These are phyloP conservation scores for Entomyzon cyanotis DNA, from an alignment of 2,113 vertebrate genomes.

Conservation along the genomic window DNA sequence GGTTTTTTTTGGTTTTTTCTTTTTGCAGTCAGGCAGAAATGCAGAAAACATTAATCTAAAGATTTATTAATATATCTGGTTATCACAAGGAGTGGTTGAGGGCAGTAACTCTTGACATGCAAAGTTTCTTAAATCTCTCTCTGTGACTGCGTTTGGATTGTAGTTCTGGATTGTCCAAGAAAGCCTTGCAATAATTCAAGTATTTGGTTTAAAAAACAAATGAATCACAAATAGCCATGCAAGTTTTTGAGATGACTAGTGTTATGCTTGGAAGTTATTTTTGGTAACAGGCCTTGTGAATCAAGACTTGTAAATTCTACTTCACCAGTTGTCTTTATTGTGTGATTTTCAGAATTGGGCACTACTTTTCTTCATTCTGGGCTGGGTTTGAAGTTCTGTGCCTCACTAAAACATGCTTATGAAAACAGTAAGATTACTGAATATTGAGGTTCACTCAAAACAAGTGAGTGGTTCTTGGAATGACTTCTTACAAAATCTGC, in stretches of 20 bases:
- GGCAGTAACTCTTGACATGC: not conserved
- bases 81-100: not conserved
- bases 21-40: not conserved
- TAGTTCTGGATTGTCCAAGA: not conserved
- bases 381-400: not conserved
- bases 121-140: not conserved
- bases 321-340: not conserved
- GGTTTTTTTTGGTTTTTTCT: not conserved
- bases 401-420: not conserved
- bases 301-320: not conserved
- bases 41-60: not conserved
- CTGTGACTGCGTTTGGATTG: not conserved
- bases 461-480: not conserved
- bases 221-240: not conserved
- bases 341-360: not conserved
- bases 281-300: not conserved
- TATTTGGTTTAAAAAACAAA: not conserved
- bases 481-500: not conserved
- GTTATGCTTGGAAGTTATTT: not conserved
- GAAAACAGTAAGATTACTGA: not conserved
- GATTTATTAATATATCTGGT: not conserved
- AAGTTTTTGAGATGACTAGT: not conserved
- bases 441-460: not conserved
- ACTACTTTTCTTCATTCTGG: not conserved
- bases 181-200: not conserved